phyloP scores from a whole-genome alignment of 2,797 vertebrate species.

The Karalla daura region DNA sequence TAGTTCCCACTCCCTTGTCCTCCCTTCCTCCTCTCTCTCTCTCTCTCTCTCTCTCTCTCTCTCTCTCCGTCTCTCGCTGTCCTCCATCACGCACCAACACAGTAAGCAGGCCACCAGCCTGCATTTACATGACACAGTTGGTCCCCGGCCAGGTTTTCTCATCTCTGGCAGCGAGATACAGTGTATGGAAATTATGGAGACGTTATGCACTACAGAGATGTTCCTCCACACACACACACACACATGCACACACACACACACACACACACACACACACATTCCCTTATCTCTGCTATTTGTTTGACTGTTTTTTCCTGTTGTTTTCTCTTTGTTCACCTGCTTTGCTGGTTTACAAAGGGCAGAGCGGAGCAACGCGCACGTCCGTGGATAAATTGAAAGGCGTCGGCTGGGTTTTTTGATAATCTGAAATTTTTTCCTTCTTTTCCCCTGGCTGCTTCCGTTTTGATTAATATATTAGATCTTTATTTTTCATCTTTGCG shows the following conservation, averaged over 20 bases:
- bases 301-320: conserved; percentile 7
- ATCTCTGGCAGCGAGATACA: conserved; percentile 51
- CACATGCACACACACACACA: background rate
- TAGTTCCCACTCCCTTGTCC: conserved; percentile 12
- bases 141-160: conserved; percentile 54
- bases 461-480: no score
- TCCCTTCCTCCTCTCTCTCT: background rate
- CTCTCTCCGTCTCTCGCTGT: conserved; percentile 26
- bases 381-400: background rate
- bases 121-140: conserved; percentile 73
- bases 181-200: conserved; percentile 54
- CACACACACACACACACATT: conserved; percentile 5
- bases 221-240: background rate
- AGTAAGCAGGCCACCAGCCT: conserved; percentile 71
- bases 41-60: background rate
- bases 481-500: background rate
- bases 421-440: background rate
- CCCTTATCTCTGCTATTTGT: conserved; percentile 16
- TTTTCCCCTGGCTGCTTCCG: no score
- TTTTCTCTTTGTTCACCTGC: background rate
- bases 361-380: background rate
- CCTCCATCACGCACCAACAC: conserved; percentile 46
- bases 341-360: background rate
- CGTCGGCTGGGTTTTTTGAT: background rate
- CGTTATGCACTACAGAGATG: conserved; percentile 30